These are phyloP conservation scores for Hydropotes inermis DNA, from an alignment of 2,113 vertebrate genomes.

Conservation along the genomic window DNA sequence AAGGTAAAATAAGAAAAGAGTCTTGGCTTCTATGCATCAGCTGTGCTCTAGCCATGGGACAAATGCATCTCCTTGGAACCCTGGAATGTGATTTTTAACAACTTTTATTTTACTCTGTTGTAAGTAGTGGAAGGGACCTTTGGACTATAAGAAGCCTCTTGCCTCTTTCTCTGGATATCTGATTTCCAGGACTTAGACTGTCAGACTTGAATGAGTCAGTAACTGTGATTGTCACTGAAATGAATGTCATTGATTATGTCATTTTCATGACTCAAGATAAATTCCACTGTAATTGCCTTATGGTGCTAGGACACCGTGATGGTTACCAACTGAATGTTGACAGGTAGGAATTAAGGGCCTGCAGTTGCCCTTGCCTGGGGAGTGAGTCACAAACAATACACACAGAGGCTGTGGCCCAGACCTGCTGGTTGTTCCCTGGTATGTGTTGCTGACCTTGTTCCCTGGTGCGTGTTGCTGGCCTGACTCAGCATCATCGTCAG, in stretches of 20 bases:
- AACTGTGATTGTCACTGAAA: not conserved
- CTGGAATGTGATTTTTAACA: not conserved
- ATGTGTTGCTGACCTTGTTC: not conserved
- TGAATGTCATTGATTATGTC: not conserved
- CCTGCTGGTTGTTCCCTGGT: not conserved
- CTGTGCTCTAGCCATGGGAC: not conserved
- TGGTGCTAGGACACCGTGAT: not conserved
- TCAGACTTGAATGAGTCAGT: not conserved
- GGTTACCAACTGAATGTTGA: not conserved
- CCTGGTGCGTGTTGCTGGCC: not conserved
- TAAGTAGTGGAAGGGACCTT: not conserved
- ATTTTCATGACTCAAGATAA: not conserved
- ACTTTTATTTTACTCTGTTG: not conserved
- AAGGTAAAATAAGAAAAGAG: not conserved
- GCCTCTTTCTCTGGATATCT: not conserved
- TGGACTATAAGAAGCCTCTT: not conserved
- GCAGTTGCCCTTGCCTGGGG: not conserved
- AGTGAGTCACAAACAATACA: not conserved
- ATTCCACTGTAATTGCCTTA: not conserved
- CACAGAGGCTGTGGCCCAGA: not conserved
- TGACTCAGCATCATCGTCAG: not conserved
- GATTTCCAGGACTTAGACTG: not conserved
- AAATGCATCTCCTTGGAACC: not conserved
- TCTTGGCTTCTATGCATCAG: not conserved
- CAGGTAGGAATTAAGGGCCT: not conserved